Conservation (phyloP, 1,140 invertebrate species). For the Paraescarpia echinospica region DNA sequence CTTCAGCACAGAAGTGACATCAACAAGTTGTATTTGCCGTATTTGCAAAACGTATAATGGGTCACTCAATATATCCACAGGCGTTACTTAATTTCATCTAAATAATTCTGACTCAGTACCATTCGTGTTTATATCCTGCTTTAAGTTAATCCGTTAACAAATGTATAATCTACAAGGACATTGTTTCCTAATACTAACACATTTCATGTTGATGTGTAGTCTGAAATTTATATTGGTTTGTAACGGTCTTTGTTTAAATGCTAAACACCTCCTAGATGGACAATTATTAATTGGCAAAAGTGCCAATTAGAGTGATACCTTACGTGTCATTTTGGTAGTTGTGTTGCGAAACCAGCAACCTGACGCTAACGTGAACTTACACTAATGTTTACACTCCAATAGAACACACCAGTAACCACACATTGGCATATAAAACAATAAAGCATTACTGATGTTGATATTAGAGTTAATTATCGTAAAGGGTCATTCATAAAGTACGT, state of each 20-base stretch:
- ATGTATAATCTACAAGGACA: too few relatives aligned
- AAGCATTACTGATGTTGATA: not conserved
- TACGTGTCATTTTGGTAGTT: not conserved
- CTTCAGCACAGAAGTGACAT: slow-evolving; percentile 38
- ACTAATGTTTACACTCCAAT: not conserved
- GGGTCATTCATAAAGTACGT: not conserved
- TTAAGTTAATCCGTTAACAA: not conserved
- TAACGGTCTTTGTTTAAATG: not conserved
- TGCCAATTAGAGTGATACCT: not conserved
- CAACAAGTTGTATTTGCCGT: slow-evolving; percentile 46
- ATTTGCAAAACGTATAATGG: slow-evolving; percentile 20
- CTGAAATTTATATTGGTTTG: not conserved
- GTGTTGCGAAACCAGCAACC: not conserved
- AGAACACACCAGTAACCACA: not conserved
- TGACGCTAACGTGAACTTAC: not conserved
- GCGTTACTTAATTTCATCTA: not conserved
- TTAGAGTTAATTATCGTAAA: not conserved
- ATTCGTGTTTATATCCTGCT: not conserved
- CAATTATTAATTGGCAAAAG: not conserved
- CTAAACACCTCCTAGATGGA: not conserved
- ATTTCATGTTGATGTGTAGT: not conserved
- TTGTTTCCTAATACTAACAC: not conserved
- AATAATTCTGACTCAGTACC: not conserved
- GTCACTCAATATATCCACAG: not conserved
- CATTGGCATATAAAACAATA: not conserved